phyloP scores from a whole-genome alignment of 2,888 invertebrate genomes.

The Drosophila mimica region DNA sequence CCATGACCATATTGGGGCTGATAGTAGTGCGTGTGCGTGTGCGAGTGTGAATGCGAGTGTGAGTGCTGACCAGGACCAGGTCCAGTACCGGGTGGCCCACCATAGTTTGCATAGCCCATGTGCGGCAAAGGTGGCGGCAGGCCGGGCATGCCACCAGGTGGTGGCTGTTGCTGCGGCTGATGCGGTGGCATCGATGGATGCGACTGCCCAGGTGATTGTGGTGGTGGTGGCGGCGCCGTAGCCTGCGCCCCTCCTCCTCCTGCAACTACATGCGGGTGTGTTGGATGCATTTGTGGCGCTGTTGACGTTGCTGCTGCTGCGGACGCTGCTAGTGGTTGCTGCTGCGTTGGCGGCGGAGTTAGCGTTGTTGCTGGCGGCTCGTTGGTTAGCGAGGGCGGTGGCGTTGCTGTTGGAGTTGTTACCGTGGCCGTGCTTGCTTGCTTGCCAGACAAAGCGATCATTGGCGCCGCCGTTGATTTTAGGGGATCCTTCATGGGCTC shows the following conservation, averaged over 20 bases:
- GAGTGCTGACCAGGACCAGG: conserved; percentile 80
- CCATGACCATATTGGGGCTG: conserved; percentile 85
- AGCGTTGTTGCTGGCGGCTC: conserved; percentile 81
- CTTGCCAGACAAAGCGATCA: conserved; percentile 33
- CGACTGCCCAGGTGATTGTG: conserved; percentile 78
- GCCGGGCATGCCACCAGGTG: conserved; percentile 68
- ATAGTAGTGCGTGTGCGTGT: conserved; percentile 84
- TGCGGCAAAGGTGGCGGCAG: conserved; percentile 78
- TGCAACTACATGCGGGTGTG: conserved; percentile 59
- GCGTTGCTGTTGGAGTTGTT: conserved; percentile 50
- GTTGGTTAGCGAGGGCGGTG: conserved; percentile 36
- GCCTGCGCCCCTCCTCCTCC: conserved; percentile 2
- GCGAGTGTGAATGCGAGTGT: conserved; percentile 83
- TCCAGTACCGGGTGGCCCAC: conserved; percentile 69
- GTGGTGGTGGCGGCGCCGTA: conserved; percentile 50
- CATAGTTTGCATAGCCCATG: conserved; percentile 83
- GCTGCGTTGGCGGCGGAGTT: conserved; percentile 84
- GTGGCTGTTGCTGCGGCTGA: conserved; percentile 70
- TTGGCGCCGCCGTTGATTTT: conserved; percentile 41
- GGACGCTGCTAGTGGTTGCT: conserved; percentile 50
- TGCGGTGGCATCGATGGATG: conserved; percentile 80
- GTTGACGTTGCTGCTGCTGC: conserved; percentile 35
- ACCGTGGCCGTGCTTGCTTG: conserved; percentile 48
- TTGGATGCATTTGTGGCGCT: conserved; percentile 83
- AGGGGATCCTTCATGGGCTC: conserved; percentile 34